Percentiles rank a stretch among this genome's conserved stretches.
Conservation (phyloP, 1,140 invertebrate genomes). For the Leptoteleia sp. region DNA sequence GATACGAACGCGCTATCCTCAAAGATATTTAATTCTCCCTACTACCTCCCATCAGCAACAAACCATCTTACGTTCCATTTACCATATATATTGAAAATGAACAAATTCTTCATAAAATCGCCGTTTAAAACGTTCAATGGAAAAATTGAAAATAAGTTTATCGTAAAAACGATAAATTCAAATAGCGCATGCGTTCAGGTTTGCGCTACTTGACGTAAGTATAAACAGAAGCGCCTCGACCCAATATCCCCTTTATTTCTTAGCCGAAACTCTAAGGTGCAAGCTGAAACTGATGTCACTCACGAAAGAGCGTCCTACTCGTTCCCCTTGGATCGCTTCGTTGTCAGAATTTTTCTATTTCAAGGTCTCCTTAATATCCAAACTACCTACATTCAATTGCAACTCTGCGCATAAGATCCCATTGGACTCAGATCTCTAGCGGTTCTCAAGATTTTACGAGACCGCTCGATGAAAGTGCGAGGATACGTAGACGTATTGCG, state of each 20-base stretch:
- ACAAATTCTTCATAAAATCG: conserved; percentile 1
- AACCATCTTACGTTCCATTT: neutral
- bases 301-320: conserved; percentile 1
- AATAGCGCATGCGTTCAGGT: neutral
- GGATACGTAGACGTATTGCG: conserved; percentile 26
- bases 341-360: conserved; percentile 18
- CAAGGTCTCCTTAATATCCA: conserved; percentile 53
- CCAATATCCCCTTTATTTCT: conserved; percentile 33
- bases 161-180: conserved; percentile 28
- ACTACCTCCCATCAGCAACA: neutral
- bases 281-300: conserved; percentile 46
- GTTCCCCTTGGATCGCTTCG: neutral
- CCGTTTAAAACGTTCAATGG: neutral
- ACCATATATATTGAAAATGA: conserved; percentile 4
- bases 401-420: conserved; percentile 31
- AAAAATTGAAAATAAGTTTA: conserved; percentile 10
- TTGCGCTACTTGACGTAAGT: conserved; percentile 12
- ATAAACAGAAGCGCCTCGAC: conserved; percentile 7
- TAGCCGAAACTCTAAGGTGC: conserved; percentile 19
- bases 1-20: too few species aligned
- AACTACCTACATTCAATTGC: conserved; percentile 57
- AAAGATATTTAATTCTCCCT: neutral
- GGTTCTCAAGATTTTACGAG: conserved; percentile 48
- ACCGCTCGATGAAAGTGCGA: conserved; percentile 9
- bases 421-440: conserved; percentile 48